phyloP scores from a whole-genome alignment of 2,888 invertebrate genomes.

The Antheraea assamensis region DNA sequence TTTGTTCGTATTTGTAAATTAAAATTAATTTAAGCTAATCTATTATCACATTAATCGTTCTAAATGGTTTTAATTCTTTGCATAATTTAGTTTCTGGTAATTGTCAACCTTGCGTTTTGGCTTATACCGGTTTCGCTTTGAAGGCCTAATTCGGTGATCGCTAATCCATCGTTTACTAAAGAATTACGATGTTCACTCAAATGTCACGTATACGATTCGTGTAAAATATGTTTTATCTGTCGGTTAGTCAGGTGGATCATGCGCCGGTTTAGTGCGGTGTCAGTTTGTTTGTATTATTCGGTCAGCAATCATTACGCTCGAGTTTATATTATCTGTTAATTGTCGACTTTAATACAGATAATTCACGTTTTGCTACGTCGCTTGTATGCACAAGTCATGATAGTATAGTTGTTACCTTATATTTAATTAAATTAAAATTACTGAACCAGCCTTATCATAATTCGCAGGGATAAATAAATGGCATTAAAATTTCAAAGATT shows the following conservation, averaged over 20 bases:
- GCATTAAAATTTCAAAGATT: no score
- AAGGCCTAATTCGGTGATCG: no score
- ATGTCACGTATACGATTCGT: not conserved
- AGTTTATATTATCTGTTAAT: not conserved
- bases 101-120: no score
- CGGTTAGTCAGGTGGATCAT: not conserved
- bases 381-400: not conserved
- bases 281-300: not conserved
- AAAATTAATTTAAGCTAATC: no score
- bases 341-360: not conserved
- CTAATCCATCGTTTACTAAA: no score
- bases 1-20: no score
- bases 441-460: not conserved
- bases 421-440: not conserved
- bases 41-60: no score
- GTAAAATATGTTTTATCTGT: not conserved
- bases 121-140: no score
- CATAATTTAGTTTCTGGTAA: no score
- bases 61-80: no score
- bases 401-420: not conserved
- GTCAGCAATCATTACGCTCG: not conserved
- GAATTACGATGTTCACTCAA: not conserved
- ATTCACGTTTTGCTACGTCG: not conserved
- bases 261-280: not conserved
- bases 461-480: not conserved